phyloP scores from a whole-genome alignment of 2,797 vertebrate genomes.

The Meriones psammophilus region DNA sequence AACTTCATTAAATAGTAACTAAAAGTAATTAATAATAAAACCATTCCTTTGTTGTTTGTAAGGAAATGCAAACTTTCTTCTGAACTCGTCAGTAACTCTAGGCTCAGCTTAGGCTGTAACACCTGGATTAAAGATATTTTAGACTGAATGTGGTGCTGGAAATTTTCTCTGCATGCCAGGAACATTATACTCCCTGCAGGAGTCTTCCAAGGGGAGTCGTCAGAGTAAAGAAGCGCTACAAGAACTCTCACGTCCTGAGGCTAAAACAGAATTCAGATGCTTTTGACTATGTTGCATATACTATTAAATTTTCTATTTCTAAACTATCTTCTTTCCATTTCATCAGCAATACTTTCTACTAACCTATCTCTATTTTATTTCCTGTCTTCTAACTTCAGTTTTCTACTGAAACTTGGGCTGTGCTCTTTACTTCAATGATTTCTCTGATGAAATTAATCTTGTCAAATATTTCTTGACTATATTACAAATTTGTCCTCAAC shows the following conservation, averaged over 20 bases:
- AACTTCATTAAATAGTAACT: constrained; percentile 14
- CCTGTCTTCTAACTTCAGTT: constrained; percentile 17
- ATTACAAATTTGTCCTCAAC: constrained; percentile 4
- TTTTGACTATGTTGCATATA: not conserved
- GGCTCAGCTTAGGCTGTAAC: not conserved
- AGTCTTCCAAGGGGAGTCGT: no score
- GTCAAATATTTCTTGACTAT: constrained; percentile 40
- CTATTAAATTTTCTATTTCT: not conserved
- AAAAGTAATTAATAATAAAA: not conserved
- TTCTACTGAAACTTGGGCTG: not conserved
- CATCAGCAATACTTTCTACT: not conserved
- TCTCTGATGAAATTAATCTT: constrained; percentile 25
- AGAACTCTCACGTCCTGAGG: not conserved
- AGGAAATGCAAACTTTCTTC: constrained; percentile 9
- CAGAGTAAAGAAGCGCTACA: not conserved
- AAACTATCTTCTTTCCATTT: not conserved
- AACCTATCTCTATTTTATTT: not conserved
- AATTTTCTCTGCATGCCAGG: not conserved
- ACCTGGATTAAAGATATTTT: not conserved
- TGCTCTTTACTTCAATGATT: constrained; percentile 36
- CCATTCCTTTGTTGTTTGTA: not conserved
- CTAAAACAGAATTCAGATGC: not conserved
- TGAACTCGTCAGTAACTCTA: not conserved
- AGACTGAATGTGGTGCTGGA: not conserved
- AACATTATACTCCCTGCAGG: not conserved